phyloP scores from a whole-genome alignment of 1,140 invertebrate genomes.

The Oreohelix idahoensis region DNA sequence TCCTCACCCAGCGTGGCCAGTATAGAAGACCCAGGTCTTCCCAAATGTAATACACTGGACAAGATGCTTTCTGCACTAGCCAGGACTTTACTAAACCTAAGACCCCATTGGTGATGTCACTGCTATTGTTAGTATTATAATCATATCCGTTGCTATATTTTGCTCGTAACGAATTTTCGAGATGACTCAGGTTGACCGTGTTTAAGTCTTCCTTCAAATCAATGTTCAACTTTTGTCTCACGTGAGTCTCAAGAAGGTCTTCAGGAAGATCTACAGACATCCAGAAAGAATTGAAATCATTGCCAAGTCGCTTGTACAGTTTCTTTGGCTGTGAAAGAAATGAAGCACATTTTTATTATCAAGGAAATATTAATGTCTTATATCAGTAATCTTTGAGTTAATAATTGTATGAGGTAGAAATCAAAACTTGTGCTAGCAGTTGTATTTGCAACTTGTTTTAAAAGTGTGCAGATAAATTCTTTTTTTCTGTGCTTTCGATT shows the following conservation, averaged over 20 bases:
- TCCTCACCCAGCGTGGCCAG: constrained; percentile 77
- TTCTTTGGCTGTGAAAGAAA: constrained; percentile 36
- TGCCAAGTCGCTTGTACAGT: constrained; percentile 37
- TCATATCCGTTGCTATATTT: background rate
- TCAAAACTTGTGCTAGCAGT: too few species aligned
- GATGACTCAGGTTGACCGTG: background rate
- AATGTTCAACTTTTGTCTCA: background rate
- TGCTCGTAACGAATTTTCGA: background rate
- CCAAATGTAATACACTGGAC: constrained; percentile 76
- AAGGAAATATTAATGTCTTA: too few species aligned
- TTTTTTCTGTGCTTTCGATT: too few species aligned
- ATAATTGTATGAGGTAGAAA: too few species aligned
- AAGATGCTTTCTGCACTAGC: constrained; percentile 75
- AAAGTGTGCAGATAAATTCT: too few species aligned
- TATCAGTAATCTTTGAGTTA: too few species aligned
- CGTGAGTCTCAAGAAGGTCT: background rate
- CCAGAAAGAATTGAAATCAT: constrained; percentile 43
- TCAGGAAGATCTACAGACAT: constrained; percentile 45
- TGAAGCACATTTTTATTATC: too few species aligned
- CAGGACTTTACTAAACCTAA: constrained; percentile 69
- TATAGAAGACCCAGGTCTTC: constrained; percentile 76
- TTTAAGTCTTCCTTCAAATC: background rate
- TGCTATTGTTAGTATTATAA: too few species aligned
- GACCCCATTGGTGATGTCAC: background rate
- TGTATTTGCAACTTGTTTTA: too few species aligned